A percentile compares a stretch with the other conserved stretches of the same genome.
phyloP scores from a whole-genome alignment of 2,113 vertebrate genomes.

The Cavia porcellus region DNA sequence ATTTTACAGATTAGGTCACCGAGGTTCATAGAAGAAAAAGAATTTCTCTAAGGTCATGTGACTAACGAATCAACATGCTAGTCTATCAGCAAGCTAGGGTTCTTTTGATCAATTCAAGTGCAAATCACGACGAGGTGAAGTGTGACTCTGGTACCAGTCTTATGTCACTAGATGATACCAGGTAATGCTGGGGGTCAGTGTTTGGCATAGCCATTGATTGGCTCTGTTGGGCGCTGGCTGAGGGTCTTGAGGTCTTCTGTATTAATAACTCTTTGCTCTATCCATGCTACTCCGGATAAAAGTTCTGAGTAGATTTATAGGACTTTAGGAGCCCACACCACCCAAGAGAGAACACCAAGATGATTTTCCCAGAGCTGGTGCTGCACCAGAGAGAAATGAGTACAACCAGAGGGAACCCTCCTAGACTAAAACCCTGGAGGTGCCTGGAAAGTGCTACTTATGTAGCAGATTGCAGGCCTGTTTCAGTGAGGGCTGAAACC shows the following conservation, averaged over 20 bases:
- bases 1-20: background rate
- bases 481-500: background rate
- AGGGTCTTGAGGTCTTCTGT: background rate
- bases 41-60: background rate
- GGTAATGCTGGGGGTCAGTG: background rate
- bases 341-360: background rate
- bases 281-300: background rate
- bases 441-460: background rate
- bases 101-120: background rate
- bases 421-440: background rate
- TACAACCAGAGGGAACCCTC: background rate
- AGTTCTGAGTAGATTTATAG: background rate
- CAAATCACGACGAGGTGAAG: background rate
- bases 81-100: background rate
- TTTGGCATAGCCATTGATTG: background rate
- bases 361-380: background rate
- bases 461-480: background rate
- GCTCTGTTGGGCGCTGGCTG: background rate
- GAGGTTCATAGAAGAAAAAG: background rate
- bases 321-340: background rate
- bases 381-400: background rate
- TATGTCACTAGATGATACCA: background rate
- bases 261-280: background rate
- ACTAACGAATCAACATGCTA: background rate
- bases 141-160: background rate